Percentiles rank a stretch among this genome's conserved stretches.
Conservation (phyloP, 2,797 vertebrate genomes). For the Pangasius macronema region DNA sequence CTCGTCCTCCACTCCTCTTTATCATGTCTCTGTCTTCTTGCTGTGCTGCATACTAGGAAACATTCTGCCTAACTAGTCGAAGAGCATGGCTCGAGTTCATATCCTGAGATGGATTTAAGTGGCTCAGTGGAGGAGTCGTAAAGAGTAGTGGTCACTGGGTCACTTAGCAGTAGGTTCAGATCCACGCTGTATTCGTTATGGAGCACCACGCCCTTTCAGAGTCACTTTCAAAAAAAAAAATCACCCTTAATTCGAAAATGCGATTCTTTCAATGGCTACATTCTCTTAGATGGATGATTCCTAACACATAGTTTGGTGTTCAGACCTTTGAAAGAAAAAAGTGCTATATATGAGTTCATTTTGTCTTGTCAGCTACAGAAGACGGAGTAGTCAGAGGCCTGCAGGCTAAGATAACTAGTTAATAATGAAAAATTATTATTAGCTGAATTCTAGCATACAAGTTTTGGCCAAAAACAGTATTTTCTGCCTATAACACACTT, state of each 20-base stretch:
- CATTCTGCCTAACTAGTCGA: not conserved
- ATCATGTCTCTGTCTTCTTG: not conserved
- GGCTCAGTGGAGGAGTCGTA: not conserved
- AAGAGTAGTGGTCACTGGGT: not conserved
- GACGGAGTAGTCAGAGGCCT: not conserved
- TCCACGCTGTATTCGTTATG: not conserved
- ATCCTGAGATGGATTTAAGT: not conserved
- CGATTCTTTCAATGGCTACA: not conserved
- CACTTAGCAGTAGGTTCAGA: not conserved
- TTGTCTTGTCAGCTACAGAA: not conserved
- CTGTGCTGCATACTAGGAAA: not conserved
- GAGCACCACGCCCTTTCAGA: not conserved
- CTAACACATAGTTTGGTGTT: not conserved
- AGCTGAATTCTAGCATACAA: not conserved
- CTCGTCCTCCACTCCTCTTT: slow-evolving; percentile 9
- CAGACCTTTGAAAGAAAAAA: not conserved
- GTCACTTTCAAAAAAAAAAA: not conserved
- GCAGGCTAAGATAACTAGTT: not conserved
- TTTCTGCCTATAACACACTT: not conserved
- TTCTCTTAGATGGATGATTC: not conserved
- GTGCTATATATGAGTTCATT: not conserved
- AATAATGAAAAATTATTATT: not conserved
- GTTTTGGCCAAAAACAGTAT: not conserved
- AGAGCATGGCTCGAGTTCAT: not conserved
- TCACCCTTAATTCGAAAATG: not conserved